Base-by-base conservation (phyloP, 1,140 invertebrate species). In the Procambarus clarkii region DNA sequence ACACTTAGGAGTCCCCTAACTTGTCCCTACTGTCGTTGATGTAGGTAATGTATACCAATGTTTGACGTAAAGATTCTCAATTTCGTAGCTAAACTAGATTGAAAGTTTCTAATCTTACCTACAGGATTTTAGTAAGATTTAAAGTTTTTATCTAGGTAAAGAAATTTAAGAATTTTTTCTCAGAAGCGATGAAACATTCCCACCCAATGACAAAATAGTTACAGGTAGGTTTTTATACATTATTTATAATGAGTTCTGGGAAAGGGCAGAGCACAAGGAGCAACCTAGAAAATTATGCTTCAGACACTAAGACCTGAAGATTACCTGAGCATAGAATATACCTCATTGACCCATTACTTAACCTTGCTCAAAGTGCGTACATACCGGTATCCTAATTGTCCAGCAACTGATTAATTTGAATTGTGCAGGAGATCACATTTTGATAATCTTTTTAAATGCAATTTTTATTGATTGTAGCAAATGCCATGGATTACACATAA, bases 321-420 rank as follows among this genome's bases (percentile, higher is more conserved):
- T 77, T 60, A 83, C 58, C 34, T 77, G 71, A 90, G 81, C 81
- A 80, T 84, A 91, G 76, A 50, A 79, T 50, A 79, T 54, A 54
- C 82, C 89, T 85, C 78, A n/a, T 79, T 69, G 77, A 78, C 89
- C 82, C 82, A 80, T 79, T 82, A 85, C 54, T 79, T 76, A 91
- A 91, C 81, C 89, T 91, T 91, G 89, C 89, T 91, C 89, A 91
- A 91, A 91, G 89, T 91, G 89, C 89, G 69, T 78, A 84, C 69
- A 81, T 76, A 89, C 87, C 79, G 76, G 71, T 74, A 69, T 79
- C 50, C 64, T 76, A 24, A 81, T 81, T 71, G 50, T 76, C 87
- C 69, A 83, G 64, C 64, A 81, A 83, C 46, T 45, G 64, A 46
- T 76, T 45, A 58, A 64, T 44, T 58, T 82, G 34, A 48, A 24